Base-by-base conservation (phyloP, 2,888 invertebrate genomes). In the Parnassius apollo region DNA sequence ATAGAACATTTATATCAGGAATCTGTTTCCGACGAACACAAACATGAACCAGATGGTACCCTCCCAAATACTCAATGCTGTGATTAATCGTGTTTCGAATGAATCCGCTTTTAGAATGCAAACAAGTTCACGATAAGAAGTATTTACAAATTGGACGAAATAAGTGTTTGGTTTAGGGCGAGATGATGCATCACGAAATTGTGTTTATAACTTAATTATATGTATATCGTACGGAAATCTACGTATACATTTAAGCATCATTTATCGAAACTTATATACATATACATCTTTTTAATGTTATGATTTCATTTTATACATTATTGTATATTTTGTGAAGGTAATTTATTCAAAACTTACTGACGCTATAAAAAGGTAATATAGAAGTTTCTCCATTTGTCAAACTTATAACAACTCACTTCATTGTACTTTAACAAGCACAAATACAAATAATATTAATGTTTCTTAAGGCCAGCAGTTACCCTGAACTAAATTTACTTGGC, bases 1-100 rank as follows among this genome's bases (percentile, higher is more conserved):
- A 55, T 44, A 55, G 45, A 54, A 61, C 42, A 50, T 58, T 2
- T 51, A 49, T 42, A 18, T 53, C 48, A 9, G 52, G n/a, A 46
- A 57, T 64, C 52, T 57, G 44, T 48, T 57, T 12, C 18, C 52
- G 42, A 57, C 42, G 35, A 46, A 25, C 48, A n/a, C 50, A 10
- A 56, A 71, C 67, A 70, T 61, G 62, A 65, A 68, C 61, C 71
- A 69, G 70, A 68, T 69, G 69, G 50, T 65, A 63, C 59, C 49
- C 54, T 53, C 66, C 59, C 51, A 59, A 63, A 64, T 51, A 64
- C 57, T 11, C 49, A 53, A 22, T 25, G 9, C 49, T 51, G 59
- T 57, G 51, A 64, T 64, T 59, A 59, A 64, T 64, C 42, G 49
- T 54, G 50, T 50, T 49, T 18, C 35, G 53, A 54, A 59, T 55